Evolutionary conservation across 1,140 invertebrate genomes (phyloP), one percentile per base, ranked within the genome.

Genomic region (Drosophila pachea): DNA sequence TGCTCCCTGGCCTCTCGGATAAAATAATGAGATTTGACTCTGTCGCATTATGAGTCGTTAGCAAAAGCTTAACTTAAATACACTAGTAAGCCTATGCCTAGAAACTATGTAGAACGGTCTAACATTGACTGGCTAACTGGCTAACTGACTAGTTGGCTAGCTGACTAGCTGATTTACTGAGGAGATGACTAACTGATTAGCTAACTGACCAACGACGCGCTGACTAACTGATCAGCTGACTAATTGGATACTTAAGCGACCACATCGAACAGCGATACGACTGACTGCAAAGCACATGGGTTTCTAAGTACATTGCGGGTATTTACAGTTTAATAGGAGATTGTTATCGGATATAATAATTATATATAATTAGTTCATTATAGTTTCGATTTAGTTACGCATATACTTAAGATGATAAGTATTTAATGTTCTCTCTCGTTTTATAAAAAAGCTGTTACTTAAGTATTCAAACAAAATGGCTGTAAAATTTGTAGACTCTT

Each of bases 311-410:
- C 45, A 61, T 66, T 73, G 49, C 64, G 71, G 76, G 62, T 86
- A 86, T 86, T 81, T 86, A 81, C 82, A 86, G 70, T 74, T 74
- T 52, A 68, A 67, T 67, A 66, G 63, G 49, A 67, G 40, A 68
- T 74, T 55, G 60, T 73, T 75, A 78, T 68, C 14, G 12, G 54
- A 50, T 66, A 38, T 65, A 29, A 12, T 47, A 29, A 29, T 64
- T 50, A 70, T 56, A 56, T 64, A 54, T 66, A 47, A 48, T 38
- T 55, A 43, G 32, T 61, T 72, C 52, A 47, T 54, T 42, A 50
- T 70, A 48, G 35, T 47, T 69, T 64, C 29, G 33, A 64, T 43
- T 69, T 64, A 58, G 66, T 60, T 64, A 58, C 59, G 45, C 33
- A 62, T 54, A 61, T 31, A 42, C 11, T 16, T 73, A 55, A 22